Percentiles rank a stretch among this genome's conserved stretches.
Evolutionary conservation across 2,113 vertebrate genomes (phyloP).

Genomic region (Fregata magnificens): DNA sequence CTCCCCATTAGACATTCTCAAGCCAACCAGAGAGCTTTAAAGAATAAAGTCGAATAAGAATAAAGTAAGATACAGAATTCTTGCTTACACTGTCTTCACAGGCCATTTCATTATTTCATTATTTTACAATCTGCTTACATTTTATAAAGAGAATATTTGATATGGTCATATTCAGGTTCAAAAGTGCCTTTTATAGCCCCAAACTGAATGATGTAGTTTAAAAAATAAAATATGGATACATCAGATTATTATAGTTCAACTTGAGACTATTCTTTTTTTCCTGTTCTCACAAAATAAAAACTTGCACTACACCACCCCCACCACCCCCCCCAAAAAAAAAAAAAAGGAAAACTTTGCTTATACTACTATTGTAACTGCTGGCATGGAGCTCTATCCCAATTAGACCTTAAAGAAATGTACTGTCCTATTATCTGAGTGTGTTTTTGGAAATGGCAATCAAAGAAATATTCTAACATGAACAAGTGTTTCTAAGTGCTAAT

Average conservation of each 20-base stretch:
- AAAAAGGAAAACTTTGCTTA: constrained; percentile 14
- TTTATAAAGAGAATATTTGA: not conserved
- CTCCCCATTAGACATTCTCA: not conserved
- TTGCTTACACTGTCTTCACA: not conserved
- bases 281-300: not conserved
- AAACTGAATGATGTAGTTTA: not conserved
- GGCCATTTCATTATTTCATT: not conserved
- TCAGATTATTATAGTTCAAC: not conserved
- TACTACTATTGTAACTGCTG: constrained; percentile 9
- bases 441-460: constrained; percentile 67
- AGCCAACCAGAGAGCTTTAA: not conserved
- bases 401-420: constrained; percentile 53
- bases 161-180: not conserved
- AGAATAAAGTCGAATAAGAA: not conserved
- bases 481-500: constrained; percentile 65
- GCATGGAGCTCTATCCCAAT: constrained; percentile 28
- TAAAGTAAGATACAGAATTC: not conserved
- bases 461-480: constrained; percentile 62
- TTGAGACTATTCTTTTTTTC: not conserved
- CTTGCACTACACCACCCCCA: not conserved
- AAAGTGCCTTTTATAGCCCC: not conserved
- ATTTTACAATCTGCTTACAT: not conserved
- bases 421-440: constrained; percentile 52
- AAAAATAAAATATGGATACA: not conserved
- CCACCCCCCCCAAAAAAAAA: not conserved